A percentile compares a stretch with the other conserved stretches of the same genome.
Conservation (phyloP, 2,113 vertebrate genomes). For the Cyphomyrus discorhynchus region DNA sequence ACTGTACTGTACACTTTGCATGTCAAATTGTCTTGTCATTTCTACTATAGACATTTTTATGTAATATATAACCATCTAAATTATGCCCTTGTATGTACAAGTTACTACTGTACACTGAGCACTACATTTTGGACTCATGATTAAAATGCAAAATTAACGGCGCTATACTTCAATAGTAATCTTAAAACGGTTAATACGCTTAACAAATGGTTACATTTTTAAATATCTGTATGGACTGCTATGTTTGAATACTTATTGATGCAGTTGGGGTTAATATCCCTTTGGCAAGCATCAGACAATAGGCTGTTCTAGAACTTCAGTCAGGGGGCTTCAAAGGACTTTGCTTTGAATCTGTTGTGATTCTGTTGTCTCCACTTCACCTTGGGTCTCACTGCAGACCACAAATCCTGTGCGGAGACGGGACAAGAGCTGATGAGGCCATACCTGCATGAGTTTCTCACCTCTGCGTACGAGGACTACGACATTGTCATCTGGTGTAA, state of each 20-base stretch:
- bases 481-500: constrained; percentile 99
- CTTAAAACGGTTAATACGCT: neutral
- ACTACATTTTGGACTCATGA: too few relatives aligned
- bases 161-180: neutral
- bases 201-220: neutral
- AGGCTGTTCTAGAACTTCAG: neutral
- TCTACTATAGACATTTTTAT: too few relatives aligned
- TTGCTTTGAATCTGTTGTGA: neutral
- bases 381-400: constrained; percentile 60
- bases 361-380: neutral
- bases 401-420: constrained; percentile 96
- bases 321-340: neutral
- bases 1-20: too few relatives aligned
- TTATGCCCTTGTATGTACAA: too few relatives aligned
- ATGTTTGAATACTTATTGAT: neutral
- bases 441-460: constrained; percentile 94
- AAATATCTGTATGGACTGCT: neutral
- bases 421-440: constrained; percentile 96
- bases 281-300: neutral
- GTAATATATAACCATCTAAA: too few relatives aligned
- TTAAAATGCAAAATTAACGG: too few relatives aligned
- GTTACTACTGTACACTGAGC: too few relatives aligned
- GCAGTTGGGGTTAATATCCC: neutral
- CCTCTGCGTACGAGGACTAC: constrained; percentile 93
- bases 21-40: too few relatives aligned